Evolutionary conservation across 2,888 invertebrate species (phyloP), one percentile per base, ranked within the genome.

Genomic region (Tromatobia lineatoria): DNA sequence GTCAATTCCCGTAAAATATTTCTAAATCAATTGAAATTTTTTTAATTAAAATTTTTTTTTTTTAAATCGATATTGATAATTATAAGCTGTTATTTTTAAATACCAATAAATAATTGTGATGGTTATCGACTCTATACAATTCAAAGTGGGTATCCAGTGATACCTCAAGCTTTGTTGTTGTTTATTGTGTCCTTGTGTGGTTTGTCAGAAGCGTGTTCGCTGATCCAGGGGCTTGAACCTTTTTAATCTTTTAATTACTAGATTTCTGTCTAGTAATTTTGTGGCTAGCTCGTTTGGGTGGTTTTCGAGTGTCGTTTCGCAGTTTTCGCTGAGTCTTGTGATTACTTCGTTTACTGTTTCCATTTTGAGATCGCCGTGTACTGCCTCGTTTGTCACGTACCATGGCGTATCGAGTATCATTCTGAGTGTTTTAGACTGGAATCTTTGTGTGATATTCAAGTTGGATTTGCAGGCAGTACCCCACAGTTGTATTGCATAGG

Each of bases 401-500:
- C 2, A 29, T 29, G 29, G 29, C 29, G 2, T 4, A 29, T 29
- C 29, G 2, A 29, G 2, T 29, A 29, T 29, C 4, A 29, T 29
- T 29, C 29, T 29, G 29, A 29, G 29, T 29, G 29, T 71, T 45
- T 87, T 87, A 0, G 80, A 38, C 61, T 87, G 81, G 20, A 85
- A 83, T 47, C 85, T 42, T 71, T 87, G 82, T 1, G 87, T 13
- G 6, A 85, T 85, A 8, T 85, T 80, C 2, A 85, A 25, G 59
- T 84, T 87, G 83, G 29, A 29, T 29, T 29, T 29, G 29, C 29
- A 29, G 29, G 29, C 29, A 29, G 29, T 29, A 29, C 29, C 80
- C 86, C 86, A 86, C 3, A 86, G 61, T 70, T 85, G 70, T 25
- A 70, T 64, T 1, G 85, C 85, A 29, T 83, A 88, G 61, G 61